phyloP scores from a whole-genome alignment of 2,888 invertebrate genomes.

The Chrysolina haemoptera region DNA sequence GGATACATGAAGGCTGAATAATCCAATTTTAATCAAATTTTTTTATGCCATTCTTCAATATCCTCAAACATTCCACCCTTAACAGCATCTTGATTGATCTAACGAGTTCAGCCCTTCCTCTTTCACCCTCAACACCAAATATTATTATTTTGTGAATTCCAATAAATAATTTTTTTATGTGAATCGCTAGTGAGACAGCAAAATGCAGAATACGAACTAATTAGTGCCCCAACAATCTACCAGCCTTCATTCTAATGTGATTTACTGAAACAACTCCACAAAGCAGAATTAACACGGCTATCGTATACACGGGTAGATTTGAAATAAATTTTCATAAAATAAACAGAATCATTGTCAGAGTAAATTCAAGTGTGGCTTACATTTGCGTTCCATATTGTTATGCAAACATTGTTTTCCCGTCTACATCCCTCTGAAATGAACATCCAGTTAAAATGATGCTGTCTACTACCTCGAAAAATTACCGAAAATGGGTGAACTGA shows the following conservation, averaged over 20 bases:
- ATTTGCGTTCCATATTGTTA: slow-evolving; percentile 55
- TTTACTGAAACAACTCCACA: slow-evolving; percentile 12
- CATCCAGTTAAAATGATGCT: slow-evolving; percentile 27
- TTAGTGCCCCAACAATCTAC: slow-evolving; percentile 16
- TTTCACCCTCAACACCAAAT: too few relatives aligned
- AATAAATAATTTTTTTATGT: too few relatives aligned
- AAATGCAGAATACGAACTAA: not conserved
- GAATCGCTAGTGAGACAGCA: not conserved
- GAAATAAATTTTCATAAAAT: slow-evolving; percentile 53
- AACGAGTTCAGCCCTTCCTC: too few relatives aligned
- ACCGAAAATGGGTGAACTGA: not conserved
- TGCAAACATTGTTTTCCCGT: slow-evolving; percentile 50
- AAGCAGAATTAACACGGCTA: slow-evolving; percentile 16
- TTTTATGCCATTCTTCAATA: not conserved
- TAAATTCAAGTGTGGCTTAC: slow-evolving; percentile 53
- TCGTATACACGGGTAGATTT: slow-evolving; percentile 33
- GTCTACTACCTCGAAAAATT: slow-evolving; percentile 12
- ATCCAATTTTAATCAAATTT: too few relatives aligned
- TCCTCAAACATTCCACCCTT: not conserved
- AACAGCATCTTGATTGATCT: too few relatives aligned
- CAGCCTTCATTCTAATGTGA: not conserved
- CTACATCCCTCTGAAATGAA: slow-evolving; percentile 37
- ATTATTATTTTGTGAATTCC: too few relatives aligned
- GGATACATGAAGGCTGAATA: too few relatives aligned
- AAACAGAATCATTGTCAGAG: slow-evolving; percentile 56